Base-by-base conservation (phyloP, 2,888 invertebrate species). In the Spodoptera picta region DNA sequence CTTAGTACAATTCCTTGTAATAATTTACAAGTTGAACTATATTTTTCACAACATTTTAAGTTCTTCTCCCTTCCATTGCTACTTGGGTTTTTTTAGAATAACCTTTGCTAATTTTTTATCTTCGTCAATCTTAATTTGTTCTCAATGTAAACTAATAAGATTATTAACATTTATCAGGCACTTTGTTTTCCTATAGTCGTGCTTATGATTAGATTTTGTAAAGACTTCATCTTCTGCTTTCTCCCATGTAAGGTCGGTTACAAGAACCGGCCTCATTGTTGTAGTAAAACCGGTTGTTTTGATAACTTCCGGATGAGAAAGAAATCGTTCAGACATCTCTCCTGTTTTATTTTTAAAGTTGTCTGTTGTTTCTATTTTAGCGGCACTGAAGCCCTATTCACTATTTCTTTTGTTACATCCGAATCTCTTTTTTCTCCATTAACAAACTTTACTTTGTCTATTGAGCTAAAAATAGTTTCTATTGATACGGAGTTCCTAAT, bases 221-320 rank as follows among this genome's bases (percentile, higher is more conserved):
- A n/a, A 4, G 9, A 9, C 4, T 59, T 5, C 0, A 14, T n/a
- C 59, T 59, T 51, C 46, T 59, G 51, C 24, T 3, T 11, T n/a
- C 45, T 46, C 2, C 2, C 41, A n/a, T 58, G 36, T 36, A 7
- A 6, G 12, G 24, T 53, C 53, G 23, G 41, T 24, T 48, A 65
- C 31, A 75, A 83, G 81, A 86, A 83, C 80, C 81, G 74, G 84
- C 83, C 81, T 82, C 73, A 84, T 87, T 85, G 83, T 85, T 83
- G 80, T 83, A 71, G 77, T 80, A 81, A 67, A 90, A 91, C 92
- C 91, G 90, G 92, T 92, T 85, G 84, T 48, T 84, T 84, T 89
- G 90, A 90, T 90, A 91, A 89, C 91, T 92, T 92, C 90, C 91
- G 90, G 87, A 86, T 84, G 87, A 90, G 89, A 86, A 90, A 88